These are phyloP conservation scores for Aporophyla nigra DNA, from an alignment of 2,888 invertebrate species.

Conservation along the genomic window DNA sequence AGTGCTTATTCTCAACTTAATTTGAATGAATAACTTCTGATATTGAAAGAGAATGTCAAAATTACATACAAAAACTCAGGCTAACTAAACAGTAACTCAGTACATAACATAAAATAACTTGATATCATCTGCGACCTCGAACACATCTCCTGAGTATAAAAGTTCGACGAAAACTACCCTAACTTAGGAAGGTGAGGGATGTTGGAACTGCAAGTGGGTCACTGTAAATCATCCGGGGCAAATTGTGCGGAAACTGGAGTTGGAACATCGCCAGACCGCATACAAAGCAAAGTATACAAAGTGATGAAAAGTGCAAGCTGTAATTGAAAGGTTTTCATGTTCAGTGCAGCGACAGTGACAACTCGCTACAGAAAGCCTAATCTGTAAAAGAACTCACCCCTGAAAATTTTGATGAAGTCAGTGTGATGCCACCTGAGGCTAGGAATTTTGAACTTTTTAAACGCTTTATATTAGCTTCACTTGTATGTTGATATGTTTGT, in stretches of 20 bases:
- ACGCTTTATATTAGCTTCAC: too few relatives aligned
- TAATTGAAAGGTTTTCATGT: background rate
- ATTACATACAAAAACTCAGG: background rate
- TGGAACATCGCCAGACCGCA: constrained; percentile 33
- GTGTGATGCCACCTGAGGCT: too few relatives aligned
- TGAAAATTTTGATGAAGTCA: too few relatives aligned
- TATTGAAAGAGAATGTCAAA: background rate
- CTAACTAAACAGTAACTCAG: background rate
- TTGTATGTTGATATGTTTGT: too few relatives aligned
- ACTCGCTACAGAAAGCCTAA: background rate
- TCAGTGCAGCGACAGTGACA: background rate
- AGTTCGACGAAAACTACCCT: constrained; percentile 12
- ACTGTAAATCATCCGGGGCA: constrained; percentile 12
- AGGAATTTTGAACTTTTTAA: too few relatives aligned
- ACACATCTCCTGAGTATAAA: constrained; percentile 5
- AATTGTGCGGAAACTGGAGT: constrained; percentile 20
- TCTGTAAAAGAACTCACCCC: too few relatives aligned
- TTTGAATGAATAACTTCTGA: background rate
- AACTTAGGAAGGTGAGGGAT: constrained; percentile 18
- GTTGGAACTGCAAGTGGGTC: constrained; percentile 34
- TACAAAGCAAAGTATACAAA: background rate
- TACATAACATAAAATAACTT: background rate
- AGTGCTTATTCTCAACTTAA: too few relatives aligned
- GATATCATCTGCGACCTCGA: background rate
- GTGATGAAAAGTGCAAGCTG: constrained; percentile 11